phyloP scores from a whole-genome alignment of 2,797 vertebrate genomes.

The Squalus acanthias region DNA sequence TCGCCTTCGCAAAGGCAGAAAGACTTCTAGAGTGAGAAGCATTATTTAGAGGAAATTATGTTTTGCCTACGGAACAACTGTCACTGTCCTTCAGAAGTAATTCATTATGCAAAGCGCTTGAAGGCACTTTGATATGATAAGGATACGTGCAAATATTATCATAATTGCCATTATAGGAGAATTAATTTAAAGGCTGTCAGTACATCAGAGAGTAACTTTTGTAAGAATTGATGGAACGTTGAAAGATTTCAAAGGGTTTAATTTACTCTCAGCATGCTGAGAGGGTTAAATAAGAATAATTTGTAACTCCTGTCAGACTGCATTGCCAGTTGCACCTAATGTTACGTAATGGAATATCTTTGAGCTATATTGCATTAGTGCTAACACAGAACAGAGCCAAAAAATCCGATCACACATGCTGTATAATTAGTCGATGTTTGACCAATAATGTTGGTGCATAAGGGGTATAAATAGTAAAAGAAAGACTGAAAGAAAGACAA shows the following conservation, averaged over 20 bases:
- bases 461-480: not conserved
- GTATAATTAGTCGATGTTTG: not conserved
- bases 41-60: not conserved
- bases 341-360: not conserved
- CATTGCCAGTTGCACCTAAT: not conserved
- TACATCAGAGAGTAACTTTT: not conserved
- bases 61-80: not conserved
- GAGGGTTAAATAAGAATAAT: not conserved
- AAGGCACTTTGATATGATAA: not conserved
- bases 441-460: not conserved
- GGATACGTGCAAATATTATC: not conserved
- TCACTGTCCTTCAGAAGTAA: conserved; percentile 15
- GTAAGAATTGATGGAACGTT: not conserved
- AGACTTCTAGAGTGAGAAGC: not conserved
- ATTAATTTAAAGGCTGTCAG: not conserved
- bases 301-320: not conserved
- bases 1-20: not conserved
- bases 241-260: not conserved
- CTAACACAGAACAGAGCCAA: not conserved
- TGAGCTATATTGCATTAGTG: not conserved
- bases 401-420: not conserved
- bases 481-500: too few relatives aligned
- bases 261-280: not conserved
- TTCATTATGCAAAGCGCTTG: not conserved
- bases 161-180: conserved; percentile 8